A percentile compares a stretch with the other conserved stretches of the same genome.
Evolutionary conservation across 2,888 invertebrate genomes (phyloP).

Genomic region (Apamea sordens): DNA sequence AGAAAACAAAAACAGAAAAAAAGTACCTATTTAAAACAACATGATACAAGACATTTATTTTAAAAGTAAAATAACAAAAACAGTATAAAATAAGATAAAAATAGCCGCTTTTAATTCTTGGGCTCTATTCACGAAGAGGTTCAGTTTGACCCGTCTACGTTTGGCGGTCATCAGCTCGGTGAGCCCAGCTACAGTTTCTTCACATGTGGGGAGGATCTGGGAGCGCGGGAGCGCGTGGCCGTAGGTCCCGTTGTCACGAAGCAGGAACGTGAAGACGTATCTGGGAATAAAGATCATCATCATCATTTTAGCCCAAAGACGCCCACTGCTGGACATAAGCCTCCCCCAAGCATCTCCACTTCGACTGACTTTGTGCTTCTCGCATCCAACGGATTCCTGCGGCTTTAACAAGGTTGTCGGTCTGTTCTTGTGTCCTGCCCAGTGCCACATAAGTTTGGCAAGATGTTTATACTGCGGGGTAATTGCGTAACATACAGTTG

Average conservation of each 20-base stretch:
- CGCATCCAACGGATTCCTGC: too few species aligned
- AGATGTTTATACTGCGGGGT: conserved; percentile 29
- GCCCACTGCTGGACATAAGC: too few species aligned
- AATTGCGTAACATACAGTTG: background rate
- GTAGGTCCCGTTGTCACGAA: conserved; percentile 92
- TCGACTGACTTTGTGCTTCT: too few species aligned
- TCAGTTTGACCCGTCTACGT: conserved; percentile 67
- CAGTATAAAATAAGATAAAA: conserved; percentile 31
- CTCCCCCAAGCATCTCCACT: too few species aligned
- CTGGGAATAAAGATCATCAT: conserved; percentile 67
- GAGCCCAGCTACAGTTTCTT: conserved; percentile 90
- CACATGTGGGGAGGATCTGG: conserved; percentile 91
- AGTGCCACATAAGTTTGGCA: too few species aligned
- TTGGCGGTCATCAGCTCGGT: conserved; percentile 84
- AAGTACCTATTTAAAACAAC: background rate
- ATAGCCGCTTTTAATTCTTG: background rate
- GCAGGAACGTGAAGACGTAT: conserved; percentile 79
- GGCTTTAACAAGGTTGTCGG: too few species aligned
- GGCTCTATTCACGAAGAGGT: conserved; percentile 58
- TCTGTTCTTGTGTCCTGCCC: too few species aligned
- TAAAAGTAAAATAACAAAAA: conserved; percentile 37
- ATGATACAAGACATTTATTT: conserved; percentile 36
- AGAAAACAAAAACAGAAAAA: background rate
- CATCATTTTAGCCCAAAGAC: too few species aligned
- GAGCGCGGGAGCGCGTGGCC: conserved; percentile 93